Conservation (phyloP, 2,888 invertebrate species). For the Andrena marginata region DNA sequence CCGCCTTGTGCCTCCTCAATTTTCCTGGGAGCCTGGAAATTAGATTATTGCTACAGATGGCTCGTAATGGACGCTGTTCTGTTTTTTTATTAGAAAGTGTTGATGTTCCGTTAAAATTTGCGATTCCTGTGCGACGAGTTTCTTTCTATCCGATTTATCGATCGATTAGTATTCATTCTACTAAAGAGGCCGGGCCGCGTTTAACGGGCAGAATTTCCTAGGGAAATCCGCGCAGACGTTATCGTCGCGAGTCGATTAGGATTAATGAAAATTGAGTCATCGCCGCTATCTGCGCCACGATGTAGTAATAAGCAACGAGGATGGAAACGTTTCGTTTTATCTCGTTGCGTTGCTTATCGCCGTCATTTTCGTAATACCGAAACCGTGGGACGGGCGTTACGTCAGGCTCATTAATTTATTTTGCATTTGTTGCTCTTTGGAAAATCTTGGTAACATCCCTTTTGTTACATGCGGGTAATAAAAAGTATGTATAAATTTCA, state of each 20-base stretch:
- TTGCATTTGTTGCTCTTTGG: background rate
- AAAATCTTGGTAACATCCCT: background rate
- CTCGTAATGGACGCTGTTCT: background rate
- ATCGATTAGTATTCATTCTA: background rate
- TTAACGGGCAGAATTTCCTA: background rate
- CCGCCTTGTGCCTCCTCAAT: background rate
- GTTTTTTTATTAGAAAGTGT: background rate
- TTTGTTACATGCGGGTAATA: background rate
- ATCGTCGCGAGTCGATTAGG: constrained; percentile 21
- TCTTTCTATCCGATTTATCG: background rate
- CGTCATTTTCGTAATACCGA: constrained; percentile 17
- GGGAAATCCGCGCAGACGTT: constrained; percentile 9
- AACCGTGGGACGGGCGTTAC: constrained; percentile 1
- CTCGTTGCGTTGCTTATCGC: constrained; percentile 19
- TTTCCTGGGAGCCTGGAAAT: background rate
- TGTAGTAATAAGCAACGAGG: constrained; percentile 9
- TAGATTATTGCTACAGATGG: background rate
- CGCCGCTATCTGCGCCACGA: constrained; percentile 36
- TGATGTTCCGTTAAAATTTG: too few species aligned
- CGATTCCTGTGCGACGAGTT: background rate
- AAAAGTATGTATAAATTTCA: background rate
- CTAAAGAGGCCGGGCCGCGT: background rate
- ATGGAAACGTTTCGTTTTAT: constrained; percentile 21
- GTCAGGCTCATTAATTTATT: constrained; percentile 24
- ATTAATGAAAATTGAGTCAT: constrained; percentile 48